Conservation (phyloP, 2,888 invertebrate genomes). For the Tipula unca region DNA sequence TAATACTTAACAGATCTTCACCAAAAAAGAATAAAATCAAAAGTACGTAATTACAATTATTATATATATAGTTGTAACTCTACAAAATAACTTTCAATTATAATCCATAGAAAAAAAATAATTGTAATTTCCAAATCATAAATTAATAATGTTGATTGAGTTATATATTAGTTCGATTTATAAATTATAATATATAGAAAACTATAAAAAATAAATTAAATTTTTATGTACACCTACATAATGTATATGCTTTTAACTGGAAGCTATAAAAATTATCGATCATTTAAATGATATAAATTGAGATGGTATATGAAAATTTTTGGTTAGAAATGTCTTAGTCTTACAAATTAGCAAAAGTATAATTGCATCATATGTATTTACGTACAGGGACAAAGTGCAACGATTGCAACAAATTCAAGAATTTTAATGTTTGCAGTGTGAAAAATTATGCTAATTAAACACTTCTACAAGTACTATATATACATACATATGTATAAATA, state of each 20-base stretch:
- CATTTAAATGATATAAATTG: background rate
- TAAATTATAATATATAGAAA: too few relatives aligned
- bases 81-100: background rate
- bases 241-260: background rate
- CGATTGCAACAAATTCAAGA: background rate
- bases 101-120: background rate
- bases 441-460: background rate
- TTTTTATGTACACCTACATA: background rate
- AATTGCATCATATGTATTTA: background rate
- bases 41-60: background rate
- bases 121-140: background rate
- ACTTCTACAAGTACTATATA: background rate
- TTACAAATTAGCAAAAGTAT: background rate
- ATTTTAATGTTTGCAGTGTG: background rate
- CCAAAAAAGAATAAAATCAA: background rate
- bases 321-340: too few relatives aligned
- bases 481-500: too few relatives aligned
- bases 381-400: background rate
- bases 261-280: background rate
- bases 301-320: background rate
- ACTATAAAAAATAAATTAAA: background rate
- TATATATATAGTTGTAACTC: background rate
- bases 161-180: too few relatives aligned
- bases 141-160: background rate
- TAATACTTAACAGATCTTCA: background rate